Base-by-base conservation (phyloP, 2,888 invertebrate species). In the Ischnus inquisitorius region DNA sequence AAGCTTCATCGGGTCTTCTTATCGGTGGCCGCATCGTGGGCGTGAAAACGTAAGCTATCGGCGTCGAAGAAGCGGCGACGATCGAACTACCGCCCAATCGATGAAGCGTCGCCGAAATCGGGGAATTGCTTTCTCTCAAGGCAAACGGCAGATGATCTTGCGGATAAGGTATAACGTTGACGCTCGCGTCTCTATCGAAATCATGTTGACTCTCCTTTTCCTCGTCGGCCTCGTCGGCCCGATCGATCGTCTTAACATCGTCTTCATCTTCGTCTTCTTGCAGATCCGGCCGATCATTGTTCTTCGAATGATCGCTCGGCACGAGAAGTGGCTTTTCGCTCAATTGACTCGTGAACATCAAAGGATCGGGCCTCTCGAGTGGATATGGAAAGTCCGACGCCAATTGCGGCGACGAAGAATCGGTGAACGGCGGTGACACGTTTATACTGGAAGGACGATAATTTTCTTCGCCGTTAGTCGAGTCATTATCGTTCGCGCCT, bases 311-410 rank as follows among this genome's bases (percentile, higher is more conserved):
- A 51, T 94, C 93, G 34, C 90, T 92, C 1, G 94, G 92, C 14
- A 94, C 94, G 10, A 94, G 86, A 14, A 93, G 84, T 1, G 94
- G 93, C n/a, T 93, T 93, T 81, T 94, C 94, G 3, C 92, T 90
- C 12, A 92, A 88, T 10, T 91, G 90, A 12, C 86, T 90, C 16
- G 87, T 90, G 2, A 94, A 89, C 3, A 93, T 82, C 1, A 94
- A 93, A 0, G 94, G 94, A 90, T 95, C 95, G 0, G 96, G 96
- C 79, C 95, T 94, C 88, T 96, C 95, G 19, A 96, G 91, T 0
- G 95, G 95, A 91, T 96, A 96, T 0, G 96, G 96, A 85, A 96
- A 96, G 87, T 96, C 95, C 0, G 95, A 94, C 88, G 95, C 95
- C 2, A 94, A 89, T 0, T 93, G 92, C 41, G 92, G 77, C 19